phyloP scores from a whole-genome alignment of 2,888 invertebrate genomes.

The Ophioninae sp. region DNA sequence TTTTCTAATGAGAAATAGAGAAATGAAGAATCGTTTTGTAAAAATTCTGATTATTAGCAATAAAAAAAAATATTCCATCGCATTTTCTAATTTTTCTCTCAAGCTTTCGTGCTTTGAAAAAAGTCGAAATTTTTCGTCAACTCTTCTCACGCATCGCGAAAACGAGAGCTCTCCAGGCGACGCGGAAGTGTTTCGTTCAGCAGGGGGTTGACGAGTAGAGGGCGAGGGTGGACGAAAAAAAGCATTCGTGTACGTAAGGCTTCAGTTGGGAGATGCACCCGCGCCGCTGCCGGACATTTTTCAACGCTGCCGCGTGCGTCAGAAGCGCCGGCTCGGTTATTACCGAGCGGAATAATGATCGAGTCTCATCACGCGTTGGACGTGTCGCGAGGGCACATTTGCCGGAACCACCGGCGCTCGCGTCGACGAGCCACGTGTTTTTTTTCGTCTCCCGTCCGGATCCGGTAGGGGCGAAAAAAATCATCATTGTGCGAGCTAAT shows the following conservation, averaged over 20 bases:
- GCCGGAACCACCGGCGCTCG: background rate
- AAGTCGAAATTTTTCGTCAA: background rate
- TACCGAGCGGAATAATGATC: slow-evolving; percentile 49
- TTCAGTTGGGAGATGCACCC: background rate
- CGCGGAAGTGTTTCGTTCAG: background rate
- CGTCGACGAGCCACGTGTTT: background rate
- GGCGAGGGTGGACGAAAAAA: slow-evolving; percentile 21
- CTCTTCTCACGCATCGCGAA: background rate
- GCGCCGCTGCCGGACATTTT: background rate
- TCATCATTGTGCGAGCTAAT: slow-evolving; percentile 23
- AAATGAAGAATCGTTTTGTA: no score
- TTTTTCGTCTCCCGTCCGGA: background rate
- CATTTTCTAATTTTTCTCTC: background rate
- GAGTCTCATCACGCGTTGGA: slow-evolving; percentile 42
- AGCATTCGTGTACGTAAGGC: background rate
- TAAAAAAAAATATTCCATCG: no score
- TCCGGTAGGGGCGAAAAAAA: slow-evolving; percentile 1
- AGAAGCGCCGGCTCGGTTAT: slow-evolving; percentile 21
- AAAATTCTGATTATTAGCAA: no score
- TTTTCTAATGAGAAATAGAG: no score
- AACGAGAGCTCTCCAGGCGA: background rate
- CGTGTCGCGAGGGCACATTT: slow-evolving; percentile 25
- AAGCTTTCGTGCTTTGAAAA: background rate
- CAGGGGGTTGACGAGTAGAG: slow-evolving; percentile 5
- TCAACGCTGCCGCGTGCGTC: background rate